Evolutionary conservation across 2,888 invertebrate genomes (phyloP).

Genomic region (Rhogogaster chlorosoma): DNA sequence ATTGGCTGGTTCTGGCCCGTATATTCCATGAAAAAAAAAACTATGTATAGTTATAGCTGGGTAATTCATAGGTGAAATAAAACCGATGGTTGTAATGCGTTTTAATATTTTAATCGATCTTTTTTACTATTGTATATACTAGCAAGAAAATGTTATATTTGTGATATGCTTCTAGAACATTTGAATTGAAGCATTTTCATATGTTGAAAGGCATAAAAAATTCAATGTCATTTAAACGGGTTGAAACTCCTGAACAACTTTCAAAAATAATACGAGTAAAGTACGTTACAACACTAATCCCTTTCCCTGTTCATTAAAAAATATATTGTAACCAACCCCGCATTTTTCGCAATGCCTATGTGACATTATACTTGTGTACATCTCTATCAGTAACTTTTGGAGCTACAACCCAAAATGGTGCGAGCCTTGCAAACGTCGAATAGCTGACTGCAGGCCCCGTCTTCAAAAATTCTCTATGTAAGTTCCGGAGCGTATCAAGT

Average conservation of each 20-base stretch:
- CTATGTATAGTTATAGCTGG: constrained; percentile 89
- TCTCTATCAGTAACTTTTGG: too few species aligned
- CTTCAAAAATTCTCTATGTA: too few species aligned
- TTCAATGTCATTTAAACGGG: background rate
- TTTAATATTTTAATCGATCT: background rate
- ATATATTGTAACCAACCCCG: too few species aligned
- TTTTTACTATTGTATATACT: background rate
- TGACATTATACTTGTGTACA: too few species aligned
- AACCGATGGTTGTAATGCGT: background rate
- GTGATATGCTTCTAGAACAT: background rate
- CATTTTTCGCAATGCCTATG: too few species aligned
- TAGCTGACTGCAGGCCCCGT: too few species aligned
- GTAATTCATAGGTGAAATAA: constrained; percentile 93
- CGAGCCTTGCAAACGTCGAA: too few species aligned
- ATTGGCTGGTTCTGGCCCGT: constrained; percentile 81
- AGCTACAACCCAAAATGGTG: too few species aligned
- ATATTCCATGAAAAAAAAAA: background rate
- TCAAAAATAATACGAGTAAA: background rate
- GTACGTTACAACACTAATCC: background rate
- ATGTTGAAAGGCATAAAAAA: background rate
- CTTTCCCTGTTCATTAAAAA: background rate
- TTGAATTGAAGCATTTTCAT: background rate
- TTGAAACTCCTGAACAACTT: background rate
- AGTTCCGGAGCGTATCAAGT: too few species aligned
- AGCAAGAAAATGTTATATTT: background rate